phyloP scores from a whole-genome alignment of 2,888 invertebrate genomes.

The Tachina lurida region DNA sequence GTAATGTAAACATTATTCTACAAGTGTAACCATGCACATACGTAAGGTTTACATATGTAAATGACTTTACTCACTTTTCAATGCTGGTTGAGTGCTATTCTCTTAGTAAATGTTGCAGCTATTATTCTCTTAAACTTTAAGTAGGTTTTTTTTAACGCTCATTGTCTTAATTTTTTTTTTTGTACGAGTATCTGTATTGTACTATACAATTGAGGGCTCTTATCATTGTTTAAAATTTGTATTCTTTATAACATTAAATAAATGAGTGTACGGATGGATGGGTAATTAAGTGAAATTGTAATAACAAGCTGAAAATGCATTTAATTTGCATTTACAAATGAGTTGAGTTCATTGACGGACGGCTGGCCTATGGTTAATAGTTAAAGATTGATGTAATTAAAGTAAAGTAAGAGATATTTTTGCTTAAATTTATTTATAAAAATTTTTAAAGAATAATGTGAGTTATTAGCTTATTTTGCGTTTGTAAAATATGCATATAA shows the following conservation, averaged over 20 bases:
- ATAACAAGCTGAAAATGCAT: not conserved
- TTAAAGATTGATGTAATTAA: not conserved
- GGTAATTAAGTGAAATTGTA: constrained; percentile 37
- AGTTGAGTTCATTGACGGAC: constrained; percentile 42
- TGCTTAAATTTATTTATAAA: not conserved
- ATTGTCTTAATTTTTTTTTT: constrained; percentile 15
- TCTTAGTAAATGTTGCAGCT: constrained; percentile 52
- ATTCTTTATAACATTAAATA: constrained; percentile 47
- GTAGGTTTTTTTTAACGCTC: constrained; percentile 20
- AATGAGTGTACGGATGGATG: constrained; percentile 27
- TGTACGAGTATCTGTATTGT: constrained; percentile 1
- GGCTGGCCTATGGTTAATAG: not conserved
- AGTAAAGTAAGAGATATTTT: no score
- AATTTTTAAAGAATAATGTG: not conserved
- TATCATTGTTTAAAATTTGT: constrained; percentile 48
- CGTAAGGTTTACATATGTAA: not conserved
- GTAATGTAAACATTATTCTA: constrained; percentile 34
- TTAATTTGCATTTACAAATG: constrained; percentile 21
- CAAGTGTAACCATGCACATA: not conserved
- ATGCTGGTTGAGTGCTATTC: constrained; percentile 23
- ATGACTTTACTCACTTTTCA: constrained; percentile 3
- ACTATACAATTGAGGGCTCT: constrained; percentile 39
- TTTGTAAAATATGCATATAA: no score
- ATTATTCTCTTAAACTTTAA: constrained; percentile 57
- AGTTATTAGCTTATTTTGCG: no score